phyloP scores from a whole-genome alignment of 2,797 vertebrate genomes.

The Rachycentron canadum region DNA sequence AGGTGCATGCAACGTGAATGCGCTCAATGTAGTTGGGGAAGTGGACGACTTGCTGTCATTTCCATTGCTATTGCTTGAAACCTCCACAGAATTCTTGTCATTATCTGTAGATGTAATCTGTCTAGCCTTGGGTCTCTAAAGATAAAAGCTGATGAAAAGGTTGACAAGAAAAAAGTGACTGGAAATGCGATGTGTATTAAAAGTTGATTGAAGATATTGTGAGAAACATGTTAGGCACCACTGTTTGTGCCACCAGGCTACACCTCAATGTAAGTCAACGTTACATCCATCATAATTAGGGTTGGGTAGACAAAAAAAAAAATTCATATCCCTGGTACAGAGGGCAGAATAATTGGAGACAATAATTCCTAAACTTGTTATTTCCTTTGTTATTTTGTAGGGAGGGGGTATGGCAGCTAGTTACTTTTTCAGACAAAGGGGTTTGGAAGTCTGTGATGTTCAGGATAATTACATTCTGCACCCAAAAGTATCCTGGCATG shows the following conservation, averaged over 20 bases:
- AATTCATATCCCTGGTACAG: background rate
- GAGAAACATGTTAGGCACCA: background rate
- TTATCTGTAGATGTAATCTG: too few species aligned
- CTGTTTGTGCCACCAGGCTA: conserved; percentile 12
- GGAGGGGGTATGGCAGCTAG: conserved; percentile 1
- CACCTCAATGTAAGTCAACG: conserved; percentile 19
- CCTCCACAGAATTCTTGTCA: too few species aligned
- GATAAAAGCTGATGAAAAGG: too few species aligned
- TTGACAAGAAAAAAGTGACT: too few species aligned
- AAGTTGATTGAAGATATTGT: background rate
- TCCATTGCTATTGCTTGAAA: too few species aligned
- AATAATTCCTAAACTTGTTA: conserved; percentile 41
- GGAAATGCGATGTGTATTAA: too few species aligned
- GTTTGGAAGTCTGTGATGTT: conserved; percentile 37
- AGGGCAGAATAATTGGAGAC: conserved; percentile 45
- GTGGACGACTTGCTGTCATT: too few species aligned
- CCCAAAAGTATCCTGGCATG: conserved; percentile 18
- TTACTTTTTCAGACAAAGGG: conserved; percentile 20
- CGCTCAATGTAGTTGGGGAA: too few species aligned
- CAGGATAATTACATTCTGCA: conserved; percentile 48
- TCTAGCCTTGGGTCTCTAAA: too few species aligned
- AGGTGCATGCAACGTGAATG: too few species aligned
- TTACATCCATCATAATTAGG: conserved; percentile 30
- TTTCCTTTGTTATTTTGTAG: conserved; percentile 30
- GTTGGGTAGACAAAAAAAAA: conserved; percentile 23